Base-by-base conservation (phyloP, 2,113 vertebrate genomes). In the Porphyrio hochstetteri region DNA sequence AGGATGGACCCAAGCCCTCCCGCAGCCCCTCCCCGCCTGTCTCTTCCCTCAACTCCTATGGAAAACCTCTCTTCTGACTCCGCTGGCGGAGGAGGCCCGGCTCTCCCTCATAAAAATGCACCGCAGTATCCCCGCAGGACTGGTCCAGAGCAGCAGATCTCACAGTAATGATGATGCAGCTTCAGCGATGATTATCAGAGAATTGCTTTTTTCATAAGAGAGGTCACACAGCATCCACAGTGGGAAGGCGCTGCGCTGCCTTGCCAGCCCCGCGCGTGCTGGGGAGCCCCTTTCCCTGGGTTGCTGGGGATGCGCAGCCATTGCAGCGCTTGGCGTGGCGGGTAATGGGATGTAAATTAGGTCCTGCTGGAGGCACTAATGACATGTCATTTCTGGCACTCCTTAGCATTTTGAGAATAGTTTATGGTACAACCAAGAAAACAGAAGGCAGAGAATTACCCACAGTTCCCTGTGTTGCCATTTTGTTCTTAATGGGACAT, bases 401-500 rank as follows among this genome's bases (percentile, higher is more conserved):
- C 84, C 85, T 90, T 80, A 40, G 28, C 83, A 57, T 52, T 90
- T 75, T 28, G 76, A 81, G 87, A 61, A 3, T 38, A 70, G 61
- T 82, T 94, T 74, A 71, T 5, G 16, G 65, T 25, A 55, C n/a
- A 68, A 71, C 38, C 89, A 33, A 82, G 91, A 16, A 91, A 96
- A 90, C 81, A 92, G 93, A 89, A 93, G 96, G 89, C 88, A 92
- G 92, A 60, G 92, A 93, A 86, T 90, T 94, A 74, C 74, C 90
- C 83, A 81, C 86, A 76, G 88, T 83, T 88, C 95, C 92, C 74
- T 12, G 3, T 25, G 65, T 79, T 92, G 88, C 0, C 33, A 83
- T 92, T 96, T 92, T 81, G 78, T 88, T 92, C 85, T 82, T 95
- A 96, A 95, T 91, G 92, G 88, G 90, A 90, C 80, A 87, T 68